Evolutionary conservation across 1,140 invertebrate genomes (phyloP), one percentile per base, ranked within the genome.

Genomic region (Penaeus chinensis): DNA sequence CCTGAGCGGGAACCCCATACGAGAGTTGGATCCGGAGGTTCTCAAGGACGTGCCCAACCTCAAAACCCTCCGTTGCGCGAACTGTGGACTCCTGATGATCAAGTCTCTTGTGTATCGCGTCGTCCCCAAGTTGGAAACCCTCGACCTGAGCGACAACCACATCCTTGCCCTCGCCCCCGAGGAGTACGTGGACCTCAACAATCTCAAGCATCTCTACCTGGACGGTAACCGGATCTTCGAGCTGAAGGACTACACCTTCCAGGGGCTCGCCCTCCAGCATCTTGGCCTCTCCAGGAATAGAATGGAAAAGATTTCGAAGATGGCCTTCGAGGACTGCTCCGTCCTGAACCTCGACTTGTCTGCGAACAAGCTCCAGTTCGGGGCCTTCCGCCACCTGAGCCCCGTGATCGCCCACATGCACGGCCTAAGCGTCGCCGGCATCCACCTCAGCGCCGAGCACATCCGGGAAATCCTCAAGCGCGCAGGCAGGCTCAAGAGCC

Each of bases 81-180:
- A 93, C 87, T 96, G 95, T 91, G 93, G 94, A 65, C 91, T 97
- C 87, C 93, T 93, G 91, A 94, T 95, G 91, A 95, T 96, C 90
- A 96, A 96, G 92, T 94, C 95, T 16, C 94, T 95, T 91, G 94
- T 96, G 27, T 90, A 91, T 42, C 86, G 91, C 66, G 66, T 91
- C 86, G 78, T 92, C 85, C 84, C 90, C 87, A 37, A 91, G 85
- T 90, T 96, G 85, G 94, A 94, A 90, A 93, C 94, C 90, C 92
- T 97, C 84, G 96, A 96, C 92, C 93, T 97, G 90, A 95, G 95
- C 66, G 93, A 96, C 91, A 97, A 97, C 90, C 95, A 94, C 89
- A 95, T 97, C 90, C 95, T 95, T 92, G 96, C 88, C 74, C 89
- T 92, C 22, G 88, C 90, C 19, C 89, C 91, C 7, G 89, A 91